Percentiles rank a stretch among this genome's conserved stretches.
Conservation (phyloP, 2,888 invertebrate genomes). For the Cremastinae sp. region DNA sequence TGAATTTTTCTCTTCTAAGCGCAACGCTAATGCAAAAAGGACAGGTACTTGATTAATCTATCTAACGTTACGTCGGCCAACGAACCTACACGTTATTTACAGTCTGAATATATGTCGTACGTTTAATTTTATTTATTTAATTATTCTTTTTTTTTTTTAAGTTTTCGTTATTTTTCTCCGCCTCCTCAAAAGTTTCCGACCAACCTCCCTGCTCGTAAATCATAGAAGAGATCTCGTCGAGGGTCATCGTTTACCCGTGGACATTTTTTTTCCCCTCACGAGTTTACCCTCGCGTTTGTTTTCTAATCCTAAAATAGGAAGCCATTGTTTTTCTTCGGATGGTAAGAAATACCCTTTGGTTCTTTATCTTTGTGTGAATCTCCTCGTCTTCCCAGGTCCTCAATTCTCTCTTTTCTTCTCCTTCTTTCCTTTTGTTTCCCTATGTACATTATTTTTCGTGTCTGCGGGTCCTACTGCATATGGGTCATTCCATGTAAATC, state of each 20-base stretch:
- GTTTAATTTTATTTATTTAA: background rate
- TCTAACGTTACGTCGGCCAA: conserved; percentile 49
- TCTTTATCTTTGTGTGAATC: conserved; percentile 10
- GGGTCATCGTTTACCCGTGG: conserved; percentile 6
- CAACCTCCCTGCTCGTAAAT: conserved; percentile 1
- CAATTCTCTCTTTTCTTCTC: conserved; percentile 1
- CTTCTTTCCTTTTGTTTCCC: conserved; percentile 26
- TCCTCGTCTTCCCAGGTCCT: conserved; percentile 6
- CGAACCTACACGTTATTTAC: conserved; percentile 55
- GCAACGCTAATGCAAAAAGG: conserved; percentile 52
- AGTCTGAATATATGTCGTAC: conserved; percentile 30
- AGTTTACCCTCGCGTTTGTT: conserved; percentile 2
- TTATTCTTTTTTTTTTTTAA: background rate
- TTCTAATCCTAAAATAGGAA: conserved; percentile 52
- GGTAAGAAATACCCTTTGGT: conserved; percentile 34
- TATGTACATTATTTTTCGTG: conserved; percentile 56
- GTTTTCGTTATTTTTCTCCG: background rate
- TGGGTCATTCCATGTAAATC: no score
- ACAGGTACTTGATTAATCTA: conserved; percentile 60
- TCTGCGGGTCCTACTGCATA: conserved; percentile 41
- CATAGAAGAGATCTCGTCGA: conserved; percentile 5
- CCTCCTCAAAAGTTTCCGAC: conserved; percentile 11
- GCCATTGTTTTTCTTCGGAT: conserved; percentile 52
- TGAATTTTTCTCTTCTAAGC: conserved; percentile 20
- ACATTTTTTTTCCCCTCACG: conserved; percentile 12